Evolutionary conservation across 1,140 invertebrate genomes (phyloP), one percentile per base, ranked within the genome.

Genomic region (Tachypleus tridentatus): DNA sequence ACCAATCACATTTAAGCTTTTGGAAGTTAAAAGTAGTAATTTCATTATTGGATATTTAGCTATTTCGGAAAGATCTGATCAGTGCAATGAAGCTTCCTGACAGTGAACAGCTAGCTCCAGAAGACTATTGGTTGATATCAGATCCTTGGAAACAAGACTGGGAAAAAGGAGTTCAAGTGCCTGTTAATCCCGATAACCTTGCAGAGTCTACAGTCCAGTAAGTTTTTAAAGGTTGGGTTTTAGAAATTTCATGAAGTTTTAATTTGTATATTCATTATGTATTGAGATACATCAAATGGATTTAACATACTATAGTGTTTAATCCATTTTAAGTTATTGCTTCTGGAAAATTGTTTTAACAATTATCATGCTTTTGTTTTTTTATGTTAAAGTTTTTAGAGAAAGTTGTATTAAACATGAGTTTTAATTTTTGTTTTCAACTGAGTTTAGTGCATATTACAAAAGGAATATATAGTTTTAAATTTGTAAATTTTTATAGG

Each of bases 71-170:
- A 82, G 95, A 98, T 83, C 83, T 98, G 73, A 98, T 99, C 76
- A 95, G 91, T 80, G 94, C 94, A 67, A 98, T 98, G 95, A 98
- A 98, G 82, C 82, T 98, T 74, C 89, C 94, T 11, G 95, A 98
- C 79, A 93, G 89, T 65, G 94, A 98, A 78, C 92, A 89, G 29
- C 80, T 97, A 65, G 86, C 86, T 72, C 81, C 85, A 29, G 88
- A 92, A 74, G 91, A 96, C 75, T 98, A 95, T 81, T 91, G 93
- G 85, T 82, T 93, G 61, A 95, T 98, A 63, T 87, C 85, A 61
- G 96, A 99, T 81, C 88, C 91, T 68, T 99, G 96, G 96, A 93
- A 94, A 75, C 93, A 97, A 76, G 93, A 98, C 76, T 99, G 96
- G 96, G 95, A 98, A 76, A 84, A 92, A 72, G 96, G 96, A 50